Conservation (phyloP, 1,140 invertebrate species). For the Whitmania pigra region DNA sequence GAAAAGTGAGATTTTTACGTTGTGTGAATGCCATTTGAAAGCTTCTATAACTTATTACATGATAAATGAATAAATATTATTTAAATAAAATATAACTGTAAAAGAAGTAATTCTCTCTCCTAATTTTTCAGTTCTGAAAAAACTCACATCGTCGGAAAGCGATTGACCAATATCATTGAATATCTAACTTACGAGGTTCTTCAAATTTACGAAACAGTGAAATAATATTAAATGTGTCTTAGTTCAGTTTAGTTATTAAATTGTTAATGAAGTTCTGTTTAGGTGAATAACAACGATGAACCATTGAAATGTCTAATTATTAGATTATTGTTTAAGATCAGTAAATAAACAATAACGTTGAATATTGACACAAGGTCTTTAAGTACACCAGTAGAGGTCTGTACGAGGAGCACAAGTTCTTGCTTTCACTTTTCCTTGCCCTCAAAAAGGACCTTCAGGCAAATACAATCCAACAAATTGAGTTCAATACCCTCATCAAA, state of each 20-base stretch:
- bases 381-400: constrained; percentile 77
- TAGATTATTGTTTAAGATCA: too few relatives aligned
- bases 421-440: constrained; percentile 82
- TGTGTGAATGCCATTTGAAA: neutral
- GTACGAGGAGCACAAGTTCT: constrained; percentile 79
- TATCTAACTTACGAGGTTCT: constrained; percentile 72
- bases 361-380: constrained; percentile 49
- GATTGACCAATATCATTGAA: constrained; percentile 75
- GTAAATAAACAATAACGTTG: too few relatives aligned
- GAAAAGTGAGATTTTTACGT: constrained; percentile 14
- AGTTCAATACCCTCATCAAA: constrained; percentile 90
- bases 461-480: constrained; percentile 65
- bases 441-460: constrained; percentile 75
- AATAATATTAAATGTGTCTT: too few relatives aligned
- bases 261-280: too few relatives aligned
- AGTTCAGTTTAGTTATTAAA: too few relatives aligned
- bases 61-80: neutral
- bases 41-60: neutral
- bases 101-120: neutral
- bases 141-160: constrained; percentile 65
- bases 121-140: constrained; percentile 54
- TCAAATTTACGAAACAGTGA: too few relatives aligned
- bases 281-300: too few relatives aligned
- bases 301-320: too few relatives aligned
- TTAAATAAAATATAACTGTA: neutral